Base-by-base conservation (phyloP, 2,797 vertebrate species). In the Phylloscopus collybita region DNA sequence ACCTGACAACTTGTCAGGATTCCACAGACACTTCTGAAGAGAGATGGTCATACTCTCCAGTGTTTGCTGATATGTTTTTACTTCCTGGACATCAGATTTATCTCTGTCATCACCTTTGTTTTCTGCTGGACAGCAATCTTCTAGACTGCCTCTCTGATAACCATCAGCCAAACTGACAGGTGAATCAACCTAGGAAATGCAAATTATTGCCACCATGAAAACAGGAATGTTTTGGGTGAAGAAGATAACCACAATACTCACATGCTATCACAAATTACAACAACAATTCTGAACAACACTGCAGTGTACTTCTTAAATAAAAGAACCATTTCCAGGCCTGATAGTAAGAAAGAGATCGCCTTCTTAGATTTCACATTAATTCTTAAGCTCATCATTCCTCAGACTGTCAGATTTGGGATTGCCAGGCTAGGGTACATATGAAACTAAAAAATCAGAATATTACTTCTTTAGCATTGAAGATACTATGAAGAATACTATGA, bases 171-270 rank as follows among this genome's bases (percentile, higher is more conserved):
- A 86, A 75, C 30, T 91, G 66, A 74, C 27, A 59, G 53, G 38
- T 66, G 71, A 90, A 59, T 93, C 96, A 92, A 96, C 67, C 98
- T 98, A 73, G 40, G 69, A 93, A 92, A 96, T 81, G 21, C 5
- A 90, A 88, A 90, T 83, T 44, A 66, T 51, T 80, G 59, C 23
- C 74, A 71, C 25, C 21, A 79, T 16, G 50, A 78, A 67, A 62
- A 30, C 2, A 83, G 8, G 34, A 64, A 45, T 30, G 6, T 34
- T 56, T 61, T 5, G 7, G 22, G 7, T 36, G 19, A 64, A 80
- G 22, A 67, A 45, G 9, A 50, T 18, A 76, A 76, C 20, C 44
- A 56, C 23, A 67, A 45, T 17, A 73, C 32, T 47, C 27, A 72
- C 14, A 9, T 16, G 14, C 11, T 62, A 42, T 44, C 64, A 80